Base-by-base conservation (phyloP, 2,797 vertebrate genomes). In the Taenioides sp. region DNA sequence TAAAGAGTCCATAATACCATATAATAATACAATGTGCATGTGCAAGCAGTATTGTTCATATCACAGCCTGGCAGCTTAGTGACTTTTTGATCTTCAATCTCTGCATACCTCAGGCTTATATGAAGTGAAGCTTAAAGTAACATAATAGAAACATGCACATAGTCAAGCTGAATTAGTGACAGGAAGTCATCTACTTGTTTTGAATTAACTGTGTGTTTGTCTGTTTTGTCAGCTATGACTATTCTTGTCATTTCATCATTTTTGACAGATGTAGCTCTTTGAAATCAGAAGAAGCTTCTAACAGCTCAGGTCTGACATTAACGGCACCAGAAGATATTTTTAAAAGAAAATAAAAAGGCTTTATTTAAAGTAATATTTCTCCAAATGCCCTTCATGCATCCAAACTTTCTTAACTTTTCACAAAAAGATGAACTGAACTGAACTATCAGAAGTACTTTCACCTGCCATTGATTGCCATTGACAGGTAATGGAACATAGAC, bases 221-320 rank as follows among this genome's bases (percentile, higher is more conserved):
- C 60, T 62, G 60, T 62, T 58, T 31, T 62, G 60, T 62, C 60
- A 62, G 31, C 37, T 34, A 62, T 20, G 27, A 62, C 60, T 40
- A 17, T 43, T 37, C 34, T 11, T 43, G 61, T 63, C 28, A 37
- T 34, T 17, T 37, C 34, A 31, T 59, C 58, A 59, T 34, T 37
- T 31, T 37, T 63, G 61, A 22, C 61, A 63, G 61, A 63, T 63
- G 43, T 63, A n/a, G 20, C 20, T 40, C 34, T 63, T 22, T 40
- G 61, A 63, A 63, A 63, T 4, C 37, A 64, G 37, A 23, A 23
- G 37, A n/a, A 22, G 62, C 37, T 25, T 20, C 60, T 62, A 18
- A 62, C 28, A 37, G 60, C 60, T 34, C 18, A 37, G 37, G 37
- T 47, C 22, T 64, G 62, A 47, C 37, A 64, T 64, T 64, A 16